Evolutionary conservation across 2,797 vertebrate genomes (phyloP), one percentile per base, ranked within the genome.

Genomic region (Mallotus villosus): DNA sequence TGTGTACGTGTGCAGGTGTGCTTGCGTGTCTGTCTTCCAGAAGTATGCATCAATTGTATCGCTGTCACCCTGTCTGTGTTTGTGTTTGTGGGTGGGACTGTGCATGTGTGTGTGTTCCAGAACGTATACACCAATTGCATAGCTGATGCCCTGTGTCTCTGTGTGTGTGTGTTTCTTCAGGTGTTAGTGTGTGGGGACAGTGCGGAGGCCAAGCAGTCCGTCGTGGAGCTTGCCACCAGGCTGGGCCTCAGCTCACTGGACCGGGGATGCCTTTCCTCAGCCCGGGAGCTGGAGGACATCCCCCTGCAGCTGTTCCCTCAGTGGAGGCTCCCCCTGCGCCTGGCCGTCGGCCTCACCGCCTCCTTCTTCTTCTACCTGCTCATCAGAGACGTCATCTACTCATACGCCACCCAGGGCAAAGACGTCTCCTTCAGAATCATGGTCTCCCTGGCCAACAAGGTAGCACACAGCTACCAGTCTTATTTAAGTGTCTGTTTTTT

Each of bases 281-380:
- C 98, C 67, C 89, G 74, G 63, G 95, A 97, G 84, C 90, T 99
- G 75, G 98, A 98, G 87, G 94, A 98, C 82, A 94, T 96, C 70
- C 96, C 96, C 11, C 88, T 97, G 76, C 92, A 93, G 76, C 94
- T 99, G 12, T 99, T 99, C 78, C 96, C 97, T 55, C 90, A 94
- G 88, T 98, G 97, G 97, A 96, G 89, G 80, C n/a, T n/a, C n/a
- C n/a, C n/a, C n/a, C n/a, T n/a, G n/a, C n/a, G n/a, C n/a, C n/a
- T n/a, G n/a, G n/a, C n/a, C n/a, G n/a, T n/a, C n/a, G n/a, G n/a
- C n/a, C n/a, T n/a, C 71, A 84, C 75, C 0, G n/a, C 76, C 63
- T 86, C 88, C 78, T 89, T 98, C 82, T 97, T 95, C 82, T 12
- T 95, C 70, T 98, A 97, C 63, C 78, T 89, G 49, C 57, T 96